Percentiles rank a stretch among this genome's conserved stretches.
phyloP scores from a whole-genome alignment of 2,888 invertebrate genomes.

The Callimorpha dominula region DNA sequence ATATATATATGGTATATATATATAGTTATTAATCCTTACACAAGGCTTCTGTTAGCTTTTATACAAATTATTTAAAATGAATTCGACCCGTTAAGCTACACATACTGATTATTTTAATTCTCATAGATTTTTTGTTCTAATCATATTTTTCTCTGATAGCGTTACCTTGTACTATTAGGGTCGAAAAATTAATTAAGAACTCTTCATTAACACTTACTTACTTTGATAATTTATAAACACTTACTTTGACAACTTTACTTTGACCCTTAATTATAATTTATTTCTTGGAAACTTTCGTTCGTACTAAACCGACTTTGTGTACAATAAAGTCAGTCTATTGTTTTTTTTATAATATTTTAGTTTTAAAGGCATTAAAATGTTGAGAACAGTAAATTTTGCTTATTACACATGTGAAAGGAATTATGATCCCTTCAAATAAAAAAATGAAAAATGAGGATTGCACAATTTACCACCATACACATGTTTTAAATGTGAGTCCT shows the following conservation, averaged over 20 bases:
- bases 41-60: not conserved
- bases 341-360: too few species aligned
- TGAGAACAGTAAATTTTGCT: too few species aligned
- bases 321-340: too few species aligned
- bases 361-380: too few species aligned
- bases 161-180: not conserved
- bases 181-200: slow-evolving; percentile 35
- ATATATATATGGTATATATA: too few species aligned
- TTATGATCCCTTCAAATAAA: too few species aligned
- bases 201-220: slow-evolving; percentile 21
- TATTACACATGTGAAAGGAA: too few species aligned
- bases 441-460: too few species aligned
- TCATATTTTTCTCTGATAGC: not conserved
- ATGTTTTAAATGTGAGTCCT: too few species aligned
- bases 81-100: not conserved
- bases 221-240: slow-evolving; percentile 29
- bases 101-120: not conserved
- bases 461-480: too few species aligned
- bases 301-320: slow-evolving; percentile 10
- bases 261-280: slow-evolving; percentile 35
- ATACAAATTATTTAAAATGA: not conserved
- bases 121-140: not conserved
- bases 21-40: not conserved
- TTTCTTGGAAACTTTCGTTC: slow-evolving; percentile 33
- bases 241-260: slow-evolving; percentile 35